phyloP scores from a whole-genome alignment of 2,113 vertebrate species.

The Scopus umbretta region DNA sequence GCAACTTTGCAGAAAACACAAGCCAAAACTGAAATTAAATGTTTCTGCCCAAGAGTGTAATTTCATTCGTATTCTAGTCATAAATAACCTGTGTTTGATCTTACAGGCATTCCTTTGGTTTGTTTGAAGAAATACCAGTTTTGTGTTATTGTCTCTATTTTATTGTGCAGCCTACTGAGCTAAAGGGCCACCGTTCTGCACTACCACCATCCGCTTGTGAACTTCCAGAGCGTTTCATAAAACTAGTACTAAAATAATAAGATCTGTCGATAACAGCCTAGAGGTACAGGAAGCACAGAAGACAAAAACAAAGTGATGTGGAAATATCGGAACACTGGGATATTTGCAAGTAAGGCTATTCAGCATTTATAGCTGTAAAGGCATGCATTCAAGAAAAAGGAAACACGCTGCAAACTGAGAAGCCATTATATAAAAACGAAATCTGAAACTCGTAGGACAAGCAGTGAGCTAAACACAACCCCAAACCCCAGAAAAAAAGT shows the following conservation, averaged over 20 bases:
- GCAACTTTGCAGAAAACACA: not conserved
- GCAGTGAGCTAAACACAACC: not conserved
- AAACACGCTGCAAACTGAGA: not conserved
- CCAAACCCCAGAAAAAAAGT: not conserved
- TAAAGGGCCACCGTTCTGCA: not conserved
- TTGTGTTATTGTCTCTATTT: not conserved
- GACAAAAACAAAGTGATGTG: not conserved
- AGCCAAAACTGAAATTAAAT: not conserved
- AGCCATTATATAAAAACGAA: not conserved
- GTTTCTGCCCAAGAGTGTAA: not conserved
- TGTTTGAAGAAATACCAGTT: not conserved
- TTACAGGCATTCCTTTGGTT: not conserved
- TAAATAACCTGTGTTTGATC: not conserved
- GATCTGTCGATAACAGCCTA: not conserved
- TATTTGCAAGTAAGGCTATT: not conserved
- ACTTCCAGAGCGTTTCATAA: not conserved
- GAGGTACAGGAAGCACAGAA: not conserved
- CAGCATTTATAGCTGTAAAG: not conserved
- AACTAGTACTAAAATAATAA: not conserved
- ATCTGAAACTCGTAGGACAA: not conserved
- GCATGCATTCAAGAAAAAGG: not conserved
- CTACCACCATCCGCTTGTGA: not conserved
- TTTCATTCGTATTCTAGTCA: not conserved
- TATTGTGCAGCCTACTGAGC: not conserved
- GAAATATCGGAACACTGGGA: not conserved